These are phyloP conservation scores for Bubo scandiacus DNA, from an alignment of 2,113 vertebrate species.

Conservation along the genomic window DNA sequence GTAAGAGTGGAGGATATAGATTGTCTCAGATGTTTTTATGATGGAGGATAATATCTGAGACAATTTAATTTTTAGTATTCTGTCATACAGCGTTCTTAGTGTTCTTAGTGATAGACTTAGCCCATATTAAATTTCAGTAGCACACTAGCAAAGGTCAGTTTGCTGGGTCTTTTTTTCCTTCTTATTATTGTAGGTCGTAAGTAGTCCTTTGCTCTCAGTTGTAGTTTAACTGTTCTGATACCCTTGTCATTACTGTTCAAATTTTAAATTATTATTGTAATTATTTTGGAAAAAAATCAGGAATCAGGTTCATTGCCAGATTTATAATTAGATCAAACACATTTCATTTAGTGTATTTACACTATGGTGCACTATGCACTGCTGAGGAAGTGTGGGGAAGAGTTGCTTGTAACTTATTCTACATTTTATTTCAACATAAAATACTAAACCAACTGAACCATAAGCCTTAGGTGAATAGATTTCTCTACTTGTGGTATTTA, in stretches of 20 bases:
- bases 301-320: not conserved
- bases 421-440: slow-evolving; percentile 59
- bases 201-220: not conserved
- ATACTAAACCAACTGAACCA: slow-evolving; percentile 66
- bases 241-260: not conserved
- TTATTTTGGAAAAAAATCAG: slow-evolving; percentile 19
- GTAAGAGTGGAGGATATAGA: not conserved
- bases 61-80: not conserved
- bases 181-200: not conserved
- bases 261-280: slow-evolving; percentile 33
- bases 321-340: slow-evolving; percentile 47
- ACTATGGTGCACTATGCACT: not conserved
- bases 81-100: not conserved
- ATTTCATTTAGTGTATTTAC: slow-evolving; percentile 13
- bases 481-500: slow-evolving; percentile 67
- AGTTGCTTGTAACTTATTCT: slow-evolving; percentile 60
- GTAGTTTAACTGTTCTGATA: not conserved
- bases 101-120: not conserved
- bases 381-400: not conserved
- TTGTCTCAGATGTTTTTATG: not conserved
- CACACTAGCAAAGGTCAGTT: not conserved
- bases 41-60: not conserved
- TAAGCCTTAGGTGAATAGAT: slow-evolving; percentile 66
- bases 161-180: not conserved
- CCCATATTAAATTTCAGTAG: not conserved